These are phyloP conservation scores for Zaprionus vittiger DNA, from an alignment of 1,140 invertebrate genomes.

Conservation along the genomic window DNA sequence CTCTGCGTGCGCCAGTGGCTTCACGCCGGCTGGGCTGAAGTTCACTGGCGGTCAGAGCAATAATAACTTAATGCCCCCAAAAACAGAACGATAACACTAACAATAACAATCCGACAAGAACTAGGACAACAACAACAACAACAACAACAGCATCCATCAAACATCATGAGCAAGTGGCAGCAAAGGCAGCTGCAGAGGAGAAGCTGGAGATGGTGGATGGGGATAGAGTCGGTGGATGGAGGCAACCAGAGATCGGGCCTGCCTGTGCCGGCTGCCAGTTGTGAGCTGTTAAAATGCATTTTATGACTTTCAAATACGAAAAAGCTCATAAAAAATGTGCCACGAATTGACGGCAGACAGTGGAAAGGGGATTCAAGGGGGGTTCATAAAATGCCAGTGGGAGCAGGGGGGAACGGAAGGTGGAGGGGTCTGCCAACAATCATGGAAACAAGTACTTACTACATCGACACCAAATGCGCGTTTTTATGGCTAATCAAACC, in stretches of 20 bases:
- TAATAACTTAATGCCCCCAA: slow-evolving; percentile 64
- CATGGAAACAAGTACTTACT: slow-evolving; percentile 63
- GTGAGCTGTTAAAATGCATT: slow-evolving; percentile 68
- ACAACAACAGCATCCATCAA: slow-evolving; percentile 25
- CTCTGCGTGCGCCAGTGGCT: neutral
- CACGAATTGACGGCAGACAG: slow-evolving; percentile 8
- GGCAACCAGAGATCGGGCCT: neutral
- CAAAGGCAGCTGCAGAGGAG: neutral
- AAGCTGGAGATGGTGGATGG: slow-evolving; percentile 2
- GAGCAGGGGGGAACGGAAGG: neutral
- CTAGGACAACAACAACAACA: slow-evolving; percentile 26
- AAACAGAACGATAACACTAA: slow-evolving; percentile 42
- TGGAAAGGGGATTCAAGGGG: neutral
- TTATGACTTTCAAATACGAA: slow-evolving; percentile 76
- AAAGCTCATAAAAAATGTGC: slow-evolving; percentile 67
- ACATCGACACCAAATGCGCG: slow-evolving; percentile 58
- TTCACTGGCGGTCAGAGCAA: slow-evolving; percentile 52
- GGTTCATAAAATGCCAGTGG: slow-evolving; percentile 43
- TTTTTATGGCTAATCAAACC: slow-evolving; percentile 81
- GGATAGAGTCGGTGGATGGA: neutral
- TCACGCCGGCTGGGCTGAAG: slow-evolving; percentile 43
- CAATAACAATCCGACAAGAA: slow-evolving; percentile 45
- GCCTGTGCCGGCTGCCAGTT: slow-evolving; percentile 12
- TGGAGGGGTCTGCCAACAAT: slow-evolving; percentile 36
- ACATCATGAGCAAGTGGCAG: slow-evolving; percentile 20